Percentiles rank a stretch among this genome's conserved stretches.
These are phyloP conservation scores for Anser brachyrhynchus DNA, from an alignment of 2,113 vertebrate genomes.

Conservation along the genomic window DNA sequence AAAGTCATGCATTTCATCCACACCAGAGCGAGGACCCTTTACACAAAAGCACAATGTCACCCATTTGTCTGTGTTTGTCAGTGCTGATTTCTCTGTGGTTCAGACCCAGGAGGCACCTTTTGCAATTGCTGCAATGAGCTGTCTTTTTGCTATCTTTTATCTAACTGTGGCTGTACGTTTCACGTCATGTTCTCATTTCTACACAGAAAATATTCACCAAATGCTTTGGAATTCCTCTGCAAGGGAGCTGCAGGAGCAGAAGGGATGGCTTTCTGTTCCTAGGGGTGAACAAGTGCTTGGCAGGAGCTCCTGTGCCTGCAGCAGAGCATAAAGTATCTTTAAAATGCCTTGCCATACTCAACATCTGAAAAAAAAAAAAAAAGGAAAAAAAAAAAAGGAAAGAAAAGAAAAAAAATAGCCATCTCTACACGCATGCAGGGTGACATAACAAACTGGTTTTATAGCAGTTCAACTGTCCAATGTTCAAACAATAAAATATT, in stretches of 20 bases:
- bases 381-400: not conserved
- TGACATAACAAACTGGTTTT: not conserved
- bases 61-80: not conserved
- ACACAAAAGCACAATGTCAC: not conserved
- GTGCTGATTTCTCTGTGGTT: not conserved
- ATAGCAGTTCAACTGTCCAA: slow-evolving; percentile 27
- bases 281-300: not conserved
- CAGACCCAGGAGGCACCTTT: not conserved
- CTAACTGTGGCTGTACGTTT: not conserved
- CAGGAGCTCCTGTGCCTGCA: not conserved
- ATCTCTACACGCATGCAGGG: not conserved
- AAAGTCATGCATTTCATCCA: not conserved
- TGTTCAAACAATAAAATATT: slow-evolving; percentile 53
- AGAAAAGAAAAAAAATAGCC: not conserved
- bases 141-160: not conserved
- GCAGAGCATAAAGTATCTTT: not conserved
- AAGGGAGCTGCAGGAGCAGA: not conserved
- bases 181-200: not conserved
- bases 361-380: not conserved
- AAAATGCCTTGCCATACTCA: not conserved
- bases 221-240: slow-evolving; percentile 4
- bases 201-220: not conserved
- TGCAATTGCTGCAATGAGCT: not conserved
- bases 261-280: not conserved
- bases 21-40: not conserved